Conservation (phyloP, 1,140 invertebrate species). For the Drosophila baimaii region DNA sequence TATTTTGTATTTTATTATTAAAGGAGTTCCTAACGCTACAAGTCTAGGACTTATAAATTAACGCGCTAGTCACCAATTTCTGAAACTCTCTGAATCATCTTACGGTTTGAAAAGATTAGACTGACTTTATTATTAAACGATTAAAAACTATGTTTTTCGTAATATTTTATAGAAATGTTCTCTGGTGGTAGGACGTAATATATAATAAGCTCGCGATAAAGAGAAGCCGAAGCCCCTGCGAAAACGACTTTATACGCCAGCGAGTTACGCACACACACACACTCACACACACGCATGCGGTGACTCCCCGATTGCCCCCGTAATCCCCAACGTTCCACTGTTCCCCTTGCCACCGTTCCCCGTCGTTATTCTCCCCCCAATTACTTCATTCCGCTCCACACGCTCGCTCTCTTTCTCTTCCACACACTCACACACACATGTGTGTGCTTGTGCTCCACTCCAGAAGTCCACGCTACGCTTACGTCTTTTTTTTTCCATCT, state of each 20-base stretch:
- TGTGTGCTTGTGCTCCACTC: conserved; percentile 16
- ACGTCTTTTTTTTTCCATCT: conserved; percentile 18
- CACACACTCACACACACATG: conserved; percentile 6
- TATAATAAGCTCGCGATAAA: conserved; percentile 6
- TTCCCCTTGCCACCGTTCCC: background rate
- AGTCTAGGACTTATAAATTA: no score
- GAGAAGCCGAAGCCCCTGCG: conserved; percentile 11
- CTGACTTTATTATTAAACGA: no score
- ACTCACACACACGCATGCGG: conserved; percentile 3
- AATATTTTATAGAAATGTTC: background rate
- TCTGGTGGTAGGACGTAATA: background rate
- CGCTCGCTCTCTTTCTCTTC: conserved; percentile 10
- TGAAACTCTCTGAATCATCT: no score
- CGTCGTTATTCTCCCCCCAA: conserved; percentile 12
- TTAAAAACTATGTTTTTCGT: background rate
- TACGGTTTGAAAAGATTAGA: no score
- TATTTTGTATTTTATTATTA: no score
- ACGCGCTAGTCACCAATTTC: no score
- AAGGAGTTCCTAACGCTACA: no score
- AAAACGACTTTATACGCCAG: conserved; percentile 10
- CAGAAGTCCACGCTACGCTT: conserved; percentile 61
- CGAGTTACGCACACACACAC: conserved; percentile 2
- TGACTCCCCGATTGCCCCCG: conserved; percentile 7
- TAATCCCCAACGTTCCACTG: conserved; percentile 12
- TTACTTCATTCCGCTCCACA: conserved; percentile 36